A percentile compares a stretch with the other conserved stretches of the same genome.
These are phyloP conservation scores for Siniperca chuatsi DNA, from an alignment of 2,113 vertebrate species.

Conservation along the genomic window DNA sequence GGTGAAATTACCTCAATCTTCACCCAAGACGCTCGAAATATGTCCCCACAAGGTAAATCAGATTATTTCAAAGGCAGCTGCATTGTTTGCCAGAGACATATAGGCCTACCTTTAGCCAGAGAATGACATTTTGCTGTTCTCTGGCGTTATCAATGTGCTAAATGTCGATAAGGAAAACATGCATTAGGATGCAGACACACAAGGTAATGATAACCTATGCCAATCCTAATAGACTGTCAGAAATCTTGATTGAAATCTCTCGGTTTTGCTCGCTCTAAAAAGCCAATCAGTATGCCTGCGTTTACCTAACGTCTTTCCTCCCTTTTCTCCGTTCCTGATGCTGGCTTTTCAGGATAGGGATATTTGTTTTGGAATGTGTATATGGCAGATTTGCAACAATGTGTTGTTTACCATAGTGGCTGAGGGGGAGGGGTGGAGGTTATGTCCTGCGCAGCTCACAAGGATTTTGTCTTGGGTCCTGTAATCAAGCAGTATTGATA, in stretches of 20 bases:
- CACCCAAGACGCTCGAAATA: conserved; percentile 9
- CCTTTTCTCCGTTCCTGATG: neutral
- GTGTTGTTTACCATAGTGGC: conserved; percentile 30
- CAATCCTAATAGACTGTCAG: conserved; percentile 81
- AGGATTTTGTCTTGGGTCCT: neutral
- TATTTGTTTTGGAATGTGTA: conserved; percentile 48
- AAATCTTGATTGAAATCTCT: conserved; percentile 87
- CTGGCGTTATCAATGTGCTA: conserved; percentile 72
- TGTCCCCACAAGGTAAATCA: conserved; percentile 54
- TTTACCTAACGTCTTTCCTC: conserved; percentile 41
- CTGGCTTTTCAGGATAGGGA: conserved; percentile 21
- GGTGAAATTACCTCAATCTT: conserved; percentile 31
- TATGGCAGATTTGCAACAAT: conserved; percentile 7
- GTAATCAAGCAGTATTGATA: neutral
- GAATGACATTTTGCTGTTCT: conserved; percentile 73
- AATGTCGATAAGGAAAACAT: conserved; percentile 82
- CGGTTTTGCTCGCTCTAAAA: conserved; percentile 66
- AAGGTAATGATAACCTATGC: conserved; percentile 85
- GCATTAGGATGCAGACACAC: conserved; percentile 81
- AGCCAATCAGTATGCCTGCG: conserved; percentile 72
- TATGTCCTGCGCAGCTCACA: neutral
- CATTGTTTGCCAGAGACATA: conserved; percentile 70
- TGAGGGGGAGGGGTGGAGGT: neutral
- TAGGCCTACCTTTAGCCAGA: conserved; percentile 52
- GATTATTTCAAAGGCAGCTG: conserved; percentile 64